Conservation (phyloP, 2,113 vertebrate genomes). For the Gymnorhina tibicen region DNA sequence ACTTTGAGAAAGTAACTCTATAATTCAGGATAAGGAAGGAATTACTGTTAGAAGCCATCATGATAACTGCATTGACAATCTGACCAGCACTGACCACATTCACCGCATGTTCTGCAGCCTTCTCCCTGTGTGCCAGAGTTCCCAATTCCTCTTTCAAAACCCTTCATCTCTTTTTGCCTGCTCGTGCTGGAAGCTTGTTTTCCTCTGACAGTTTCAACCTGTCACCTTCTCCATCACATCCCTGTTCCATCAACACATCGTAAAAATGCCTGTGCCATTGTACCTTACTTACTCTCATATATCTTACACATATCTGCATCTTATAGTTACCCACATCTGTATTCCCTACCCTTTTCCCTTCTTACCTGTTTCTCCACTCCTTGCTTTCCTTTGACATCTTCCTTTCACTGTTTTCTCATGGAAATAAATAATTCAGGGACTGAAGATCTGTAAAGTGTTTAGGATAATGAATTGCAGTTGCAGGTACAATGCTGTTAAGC, state of each 20-base stretch:
- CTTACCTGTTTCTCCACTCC: neutral
- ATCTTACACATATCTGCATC: neutral
- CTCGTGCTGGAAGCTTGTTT: neutral
- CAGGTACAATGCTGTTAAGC: neutral
- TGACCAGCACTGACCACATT: neutral
- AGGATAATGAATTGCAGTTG: neutral
- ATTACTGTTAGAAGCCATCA: neutral
- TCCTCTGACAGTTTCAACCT: neutral
- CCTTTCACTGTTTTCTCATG: neutral
- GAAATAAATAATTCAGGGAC: neutral
- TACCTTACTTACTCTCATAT: neutral
- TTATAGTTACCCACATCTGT: neutral
- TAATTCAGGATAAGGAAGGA: neutral
- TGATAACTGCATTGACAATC: neutral
- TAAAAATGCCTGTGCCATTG: neutral
- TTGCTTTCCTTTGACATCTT: neutral
- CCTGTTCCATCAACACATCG: neutral
- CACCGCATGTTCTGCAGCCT: neutral
- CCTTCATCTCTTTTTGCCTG: neutral
- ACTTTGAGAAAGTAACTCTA: neutral
- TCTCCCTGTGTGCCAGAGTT: neutral
- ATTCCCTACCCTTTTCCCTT: neutral
- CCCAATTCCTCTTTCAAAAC: neutral
- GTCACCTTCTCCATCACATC: neutral
- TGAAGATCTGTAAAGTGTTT: neutral